Evolutionary conservation across 2,113 vertebrate species (phyloP).

Genomic region (Nycticorax nycticorax): DNA sequence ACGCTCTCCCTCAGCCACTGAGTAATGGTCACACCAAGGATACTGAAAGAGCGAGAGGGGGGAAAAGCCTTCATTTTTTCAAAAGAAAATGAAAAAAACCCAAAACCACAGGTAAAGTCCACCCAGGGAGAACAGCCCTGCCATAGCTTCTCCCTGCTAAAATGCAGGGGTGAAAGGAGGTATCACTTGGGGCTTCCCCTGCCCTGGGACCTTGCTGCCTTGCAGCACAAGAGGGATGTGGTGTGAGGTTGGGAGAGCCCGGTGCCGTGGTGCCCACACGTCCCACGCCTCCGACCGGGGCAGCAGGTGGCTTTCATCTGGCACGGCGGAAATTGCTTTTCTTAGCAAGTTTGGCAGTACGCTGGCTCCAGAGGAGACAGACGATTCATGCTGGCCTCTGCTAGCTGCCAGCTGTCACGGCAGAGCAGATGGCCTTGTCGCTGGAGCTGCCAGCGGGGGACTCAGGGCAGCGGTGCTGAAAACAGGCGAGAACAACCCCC

Average conservation of each 20-base stretch:
- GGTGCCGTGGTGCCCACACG: background rate
- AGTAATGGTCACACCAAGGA: background rate
- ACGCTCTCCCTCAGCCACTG: background rate
- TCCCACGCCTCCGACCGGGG: background rate
- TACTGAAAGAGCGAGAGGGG: background rate
- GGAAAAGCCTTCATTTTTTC: background rate
- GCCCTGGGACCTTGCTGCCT: background rate
- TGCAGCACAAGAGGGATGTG: background rate
- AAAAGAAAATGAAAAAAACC: background rate
- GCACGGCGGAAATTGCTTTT: background rate
- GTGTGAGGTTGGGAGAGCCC: background rate
- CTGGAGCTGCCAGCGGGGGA: background rate
- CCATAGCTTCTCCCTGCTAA: background rate
- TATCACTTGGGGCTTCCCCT: background rate
- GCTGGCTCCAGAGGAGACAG: background rate
- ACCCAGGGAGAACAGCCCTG: background rate
- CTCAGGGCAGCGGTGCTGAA: background rate
- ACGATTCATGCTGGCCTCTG: background rate
- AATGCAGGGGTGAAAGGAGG: background rate
- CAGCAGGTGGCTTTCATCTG: background rate
- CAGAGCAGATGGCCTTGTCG: constrained; percentile 38
- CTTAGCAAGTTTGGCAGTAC: background rate
- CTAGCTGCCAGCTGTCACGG: constrained; percentile 48
- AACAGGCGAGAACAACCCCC: background rate
- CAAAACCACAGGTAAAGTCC: background rate